These are phyloP conservation scores for Hylaeus anthracinus DNA, from an alignment of 1,140 invertebrate species.

Conservation along the genomic window DNA sequence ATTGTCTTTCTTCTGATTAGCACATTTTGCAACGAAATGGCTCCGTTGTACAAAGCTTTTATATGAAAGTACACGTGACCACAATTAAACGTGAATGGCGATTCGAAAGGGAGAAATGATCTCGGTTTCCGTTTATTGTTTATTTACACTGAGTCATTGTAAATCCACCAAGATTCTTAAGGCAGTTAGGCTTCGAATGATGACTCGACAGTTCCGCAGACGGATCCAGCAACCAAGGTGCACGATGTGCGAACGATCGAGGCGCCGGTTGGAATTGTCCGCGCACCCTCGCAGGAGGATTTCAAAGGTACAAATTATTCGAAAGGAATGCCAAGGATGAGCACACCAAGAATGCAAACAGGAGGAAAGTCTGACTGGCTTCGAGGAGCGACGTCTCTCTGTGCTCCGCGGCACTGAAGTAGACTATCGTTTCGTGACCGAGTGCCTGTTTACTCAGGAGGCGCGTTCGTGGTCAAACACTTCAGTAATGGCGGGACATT, in stretches of 20 bases:
- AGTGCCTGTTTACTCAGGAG: slow-evolving; percentile 67
- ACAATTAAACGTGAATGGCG: too few species aligned
- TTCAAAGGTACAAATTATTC: slow-evolving; percentile 30
- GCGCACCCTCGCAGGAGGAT: neutral
- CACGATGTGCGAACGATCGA: neutral
- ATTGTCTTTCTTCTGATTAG: too few species aligned
- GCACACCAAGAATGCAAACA: slow-evolving; percentile 18
- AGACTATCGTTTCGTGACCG: slow-evolving; percentile 68
- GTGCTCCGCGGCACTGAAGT: slow-evolving; percentile 41
- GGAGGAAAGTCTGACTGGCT: neutral
- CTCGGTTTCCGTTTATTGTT: too few species aligned
- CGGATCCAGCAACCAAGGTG: too few species aligned
- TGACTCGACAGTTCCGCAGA: too few species aligned
- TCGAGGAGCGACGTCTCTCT: slow-evolving; percentile 34
- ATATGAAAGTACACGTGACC: too few species aligned
- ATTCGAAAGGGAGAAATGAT: too few species aligned
- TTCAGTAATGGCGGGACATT: slow-evolving; percentile 59
- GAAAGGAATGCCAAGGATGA: slow-evolving; percentile 19
- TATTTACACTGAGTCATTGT: too few species aligned
- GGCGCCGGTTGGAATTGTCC: neutral
- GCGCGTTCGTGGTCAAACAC: slow-evolving; percentile 64
- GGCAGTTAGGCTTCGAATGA: too few species aligned
- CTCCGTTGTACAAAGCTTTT: too few species aligned
- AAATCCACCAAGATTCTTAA: too few species aligned
- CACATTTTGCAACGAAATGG: too few species aligned